phyloP scores from a whole-genome alignment of 2,113 vertebrate species.

The Nothobranchius kuhntae region DNA sequence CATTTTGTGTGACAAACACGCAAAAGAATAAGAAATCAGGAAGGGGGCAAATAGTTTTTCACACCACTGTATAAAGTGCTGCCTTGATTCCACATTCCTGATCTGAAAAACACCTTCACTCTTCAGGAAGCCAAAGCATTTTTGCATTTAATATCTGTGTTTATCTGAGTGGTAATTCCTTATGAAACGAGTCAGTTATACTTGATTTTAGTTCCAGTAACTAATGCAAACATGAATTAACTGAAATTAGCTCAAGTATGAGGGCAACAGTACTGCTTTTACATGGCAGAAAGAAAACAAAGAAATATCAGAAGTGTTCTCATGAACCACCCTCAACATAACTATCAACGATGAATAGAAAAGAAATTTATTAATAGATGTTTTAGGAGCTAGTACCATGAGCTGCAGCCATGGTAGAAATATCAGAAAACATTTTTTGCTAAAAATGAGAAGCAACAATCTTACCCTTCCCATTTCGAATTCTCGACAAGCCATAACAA shows the following conservation, averaged over 20 bases:
- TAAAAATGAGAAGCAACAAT: neutral
- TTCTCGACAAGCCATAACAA: slow-evolving; percentile 98
- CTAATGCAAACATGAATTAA: neutral
- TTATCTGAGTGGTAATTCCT: no score
- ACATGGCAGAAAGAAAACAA: neutral
- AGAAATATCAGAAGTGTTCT: neutral
- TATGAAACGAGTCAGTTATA: no score
- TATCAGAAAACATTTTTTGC: neutral
- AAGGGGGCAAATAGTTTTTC: no score
- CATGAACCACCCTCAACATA: neutral
- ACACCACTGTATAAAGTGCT: no score
- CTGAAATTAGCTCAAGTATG: neutral
- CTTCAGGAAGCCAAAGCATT: no score
- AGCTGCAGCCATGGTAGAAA: neutral
- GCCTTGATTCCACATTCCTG: no score
- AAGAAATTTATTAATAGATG: neutral
- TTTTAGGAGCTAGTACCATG: neutral
- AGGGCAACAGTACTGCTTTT: no score
- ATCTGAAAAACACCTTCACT: no score
- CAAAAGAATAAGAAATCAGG: no score
- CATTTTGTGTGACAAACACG: no score
- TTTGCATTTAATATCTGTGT: no score
- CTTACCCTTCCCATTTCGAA: slow-evolving; percentile 99
- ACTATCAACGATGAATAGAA: neutral
- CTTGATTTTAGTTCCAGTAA: neutral